A percentile compares a stretch with the other conserved stretches of the same genome.
These are phyloP conservation scores for Salvelinus sp. DNA, from an alignment of 2,113 vertebrate genomes.

Conservation along the genomic window DNA sequence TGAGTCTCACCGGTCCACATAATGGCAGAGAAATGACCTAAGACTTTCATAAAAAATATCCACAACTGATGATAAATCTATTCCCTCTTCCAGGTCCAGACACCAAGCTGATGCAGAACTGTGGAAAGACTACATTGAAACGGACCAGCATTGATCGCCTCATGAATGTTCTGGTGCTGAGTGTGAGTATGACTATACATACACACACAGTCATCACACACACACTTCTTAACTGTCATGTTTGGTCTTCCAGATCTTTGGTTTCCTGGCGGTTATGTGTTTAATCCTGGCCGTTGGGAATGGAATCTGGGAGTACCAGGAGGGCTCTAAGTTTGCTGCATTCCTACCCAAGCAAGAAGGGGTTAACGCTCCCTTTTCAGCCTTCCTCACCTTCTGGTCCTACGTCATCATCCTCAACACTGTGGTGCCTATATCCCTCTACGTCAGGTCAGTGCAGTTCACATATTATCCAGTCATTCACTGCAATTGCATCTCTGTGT, in stretches of 20 bases:
- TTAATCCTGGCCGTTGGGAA: constrained; percentile 84
- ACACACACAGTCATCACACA: background rate
- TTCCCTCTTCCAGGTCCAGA: constrained; percentile 78
- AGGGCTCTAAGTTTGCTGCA: constrained; percentile 79
- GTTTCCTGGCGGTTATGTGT: constrained; percentile 83
- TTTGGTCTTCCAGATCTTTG: constrained; percentile 81
- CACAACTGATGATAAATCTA: too few relatives aligned
- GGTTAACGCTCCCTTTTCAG: constrained; percentile 71
- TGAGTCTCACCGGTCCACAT: constrained; percentile 41
- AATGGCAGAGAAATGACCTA: too few relatives aligned
- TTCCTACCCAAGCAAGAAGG: constrained; percentile 80
- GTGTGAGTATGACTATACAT: constrained; percentile 69
- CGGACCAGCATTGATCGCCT: constrained; percentile 86
- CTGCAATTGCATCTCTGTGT: too few relatives aligned
- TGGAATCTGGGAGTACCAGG: constrained; percentile 81
- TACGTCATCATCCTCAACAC: constrained; percentile 97
- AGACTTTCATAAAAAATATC: too few relatives aligned
- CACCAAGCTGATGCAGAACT: constrained; percentile 96
- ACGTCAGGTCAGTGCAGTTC: constrained; percentile 64
- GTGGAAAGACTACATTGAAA: constrained; percentile 87
- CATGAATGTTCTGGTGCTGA: constrained; percentile 89
- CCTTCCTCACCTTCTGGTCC: constrained; percentile 89
- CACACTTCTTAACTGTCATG: background rate
- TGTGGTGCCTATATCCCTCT: constrained; percentile 94
- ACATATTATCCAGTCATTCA: too few relatives aligned